A percentile compares a stretch with the other conserved stretches of the same genome.
Conservation (phyloP, 2,888 invertebrate genomes). For the Macaria liturata region DNA sequence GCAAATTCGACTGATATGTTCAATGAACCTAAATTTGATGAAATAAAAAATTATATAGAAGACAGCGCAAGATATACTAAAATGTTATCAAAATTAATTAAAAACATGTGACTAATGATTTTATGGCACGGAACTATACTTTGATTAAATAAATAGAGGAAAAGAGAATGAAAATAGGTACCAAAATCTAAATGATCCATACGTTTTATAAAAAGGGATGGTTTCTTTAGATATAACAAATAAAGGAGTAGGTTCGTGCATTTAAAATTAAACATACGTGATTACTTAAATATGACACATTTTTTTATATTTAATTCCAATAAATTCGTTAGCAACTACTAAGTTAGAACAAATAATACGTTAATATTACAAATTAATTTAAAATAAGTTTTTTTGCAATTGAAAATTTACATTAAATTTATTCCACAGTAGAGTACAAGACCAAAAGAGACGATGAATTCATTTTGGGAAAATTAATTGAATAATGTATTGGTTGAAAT, state of each 20-base stretch:
- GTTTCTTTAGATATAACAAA: too few relatives aligned
- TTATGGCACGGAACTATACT: slow-evolving; percentile 50
- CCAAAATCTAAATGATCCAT: slow-evolving; percentile 1
- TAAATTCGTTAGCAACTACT: slow-evolving; percentile 36
- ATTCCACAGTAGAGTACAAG: too few relatives aligned
- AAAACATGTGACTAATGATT: slow-evolving; percentile 45
- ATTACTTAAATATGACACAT: slow-evolving; percentile 36
- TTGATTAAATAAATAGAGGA: slow-evolving; percentile 25
- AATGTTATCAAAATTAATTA: slow-evolving; percentile 28
- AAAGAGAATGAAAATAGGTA: slow-evolving; percentile 6
- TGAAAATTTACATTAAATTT: too few relatives aligned
- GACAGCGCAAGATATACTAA: slow-evolving; percentile 22
- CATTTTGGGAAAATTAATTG: neutral
- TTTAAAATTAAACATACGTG: slow-evolving; percentile 28
- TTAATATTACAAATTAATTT: slow-evolving; percentile 2
- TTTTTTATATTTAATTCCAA: slow-evolving; percentile 32
- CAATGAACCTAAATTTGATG: slow-evolving; percentile 12
- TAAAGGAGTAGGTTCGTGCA: slow-evolving; percentile 19
- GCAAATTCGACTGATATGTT: slow-evolving; percentile 42
- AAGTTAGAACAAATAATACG: slow-evolving; percentile 9
- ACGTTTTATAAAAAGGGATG: too few relatives aligned
- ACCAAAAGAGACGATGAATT: slow-evolving; percentile 2
- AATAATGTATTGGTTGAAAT: too few relatives aligned
- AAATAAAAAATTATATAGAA: slow-evolving; percentile 30
- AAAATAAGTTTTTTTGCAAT: neutral